A percentile compares a stretch with the other conserved stretches of the same genome.
phyloP scores from a whole-genome alignment of 2,797 vertebrate genomes.

The Miichthys miiuy region DNA sequence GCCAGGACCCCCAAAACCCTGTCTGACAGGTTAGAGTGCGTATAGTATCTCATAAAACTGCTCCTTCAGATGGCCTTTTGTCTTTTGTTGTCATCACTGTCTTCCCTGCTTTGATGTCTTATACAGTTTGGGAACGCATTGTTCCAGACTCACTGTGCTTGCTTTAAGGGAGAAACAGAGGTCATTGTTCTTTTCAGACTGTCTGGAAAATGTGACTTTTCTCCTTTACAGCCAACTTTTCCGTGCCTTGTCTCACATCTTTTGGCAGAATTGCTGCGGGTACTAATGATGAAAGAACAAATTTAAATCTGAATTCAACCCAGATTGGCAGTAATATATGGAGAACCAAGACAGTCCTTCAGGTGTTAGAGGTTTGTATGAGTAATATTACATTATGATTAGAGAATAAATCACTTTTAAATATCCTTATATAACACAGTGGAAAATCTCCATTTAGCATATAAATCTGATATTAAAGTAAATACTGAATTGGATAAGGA shows the following conservation, averaged over 20 bases:
- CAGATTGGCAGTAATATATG: neutral
- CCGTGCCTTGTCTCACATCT: neutral
- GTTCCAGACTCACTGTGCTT: constrained; percentile 35
- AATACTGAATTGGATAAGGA: neutral
- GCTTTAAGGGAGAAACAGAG: constrained; percentile 56
- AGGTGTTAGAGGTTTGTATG: neutral
- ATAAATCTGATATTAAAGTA: neutral
- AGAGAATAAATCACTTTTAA: constrained; percentile 8
- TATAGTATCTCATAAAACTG: constrained; percentile 45
- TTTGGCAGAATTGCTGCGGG: constrained; percentile 14
- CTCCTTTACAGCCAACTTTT: constrained; percentile 38
- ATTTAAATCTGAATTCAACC: constrained; percentile 10
- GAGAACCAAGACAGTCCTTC: neutral
- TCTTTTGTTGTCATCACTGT: constrained; percentile 72
- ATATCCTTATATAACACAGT: neutral
- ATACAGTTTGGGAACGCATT: constrained; percentile 63
- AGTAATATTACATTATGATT: constrained; percentile 2
- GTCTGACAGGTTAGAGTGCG: constrained; percentile 75
- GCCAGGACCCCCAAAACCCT: constrained; percentile 68
- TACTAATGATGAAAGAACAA: constrained; percentile 9
- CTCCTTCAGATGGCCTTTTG: constrained; percentile 76
- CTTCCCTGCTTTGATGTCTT: constrained; percentile 66
- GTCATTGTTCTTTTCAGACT: constrained; percentile 49
- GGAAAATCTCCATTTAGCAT: neutral
- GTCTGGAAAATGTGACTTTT: constrained; percentile 57